A percentile compares a stretch with the other conserved stretches of the same genome.
Evolutionary conservation across 2,888 invertebrate species (phyloP).

Genomic region (Eupithecia exiguata): DNA sequence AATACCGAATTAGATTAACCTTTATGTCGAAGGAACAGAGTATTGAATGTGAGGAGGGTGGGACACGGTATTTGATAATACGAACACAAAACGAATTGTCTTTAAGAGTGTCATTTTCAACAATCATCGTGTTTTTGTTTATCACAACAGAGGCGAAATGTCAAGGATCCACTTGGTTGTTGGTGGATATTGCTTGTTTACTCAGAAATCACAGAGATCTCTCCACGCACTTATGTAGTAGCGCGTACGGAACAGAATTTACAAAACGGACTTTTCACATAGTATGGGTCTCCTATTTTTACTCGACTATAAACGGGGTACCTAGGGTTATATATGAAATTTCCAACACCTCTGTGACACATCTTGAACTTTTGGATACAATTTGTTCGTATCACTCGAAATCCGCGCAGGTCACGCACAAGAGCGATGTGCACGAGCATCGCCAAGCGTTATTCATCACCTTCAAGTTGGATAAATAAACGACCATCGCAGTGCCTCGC

Average conservation of each 20-base stretch:
- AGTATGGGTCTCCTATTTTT: not conserved
- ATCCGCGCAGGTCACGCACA: not conserved
- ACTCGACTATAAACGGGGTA: no score
- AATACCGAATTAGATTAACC: not conserved
- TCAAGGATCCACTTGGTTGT: not conserved
- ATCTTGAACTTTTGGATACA: not conserved
- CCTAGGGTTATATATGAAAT: no score
- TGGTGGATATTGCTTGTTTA: not conserved
- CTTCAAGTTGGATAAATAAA: not conserved
- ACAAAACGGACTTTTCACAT: not conserved
- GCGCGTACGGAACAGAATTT: accelerated
- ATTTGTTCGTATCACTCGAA: not conserved
- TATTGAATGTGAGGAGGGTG: not conserved
- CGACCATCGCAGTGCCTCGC: not conserved
- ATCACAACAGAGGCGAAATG: not conserved
- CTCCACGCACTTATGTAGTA: not conserved
- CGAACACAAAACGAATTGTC: not conserved
- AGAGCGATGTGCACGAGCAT: not conserved
- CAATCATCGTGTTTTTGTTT: not conserved
- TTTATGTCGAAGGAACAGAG: not conserved
- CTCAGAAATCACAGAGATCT: not conserved
- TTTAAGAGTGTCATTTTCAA: not conserved
- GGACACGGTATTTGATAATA: not conserved
- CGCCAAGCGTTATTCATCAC: not conserved
- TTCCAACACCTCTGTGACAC: not conserved